A percentile compares a stretch with the other conserved stretches of the same genome.
Evolutionary conservation across 1,140 invertebrate genomes (phyloP).

Genomic region (Chrysopa pallens): DNA sequence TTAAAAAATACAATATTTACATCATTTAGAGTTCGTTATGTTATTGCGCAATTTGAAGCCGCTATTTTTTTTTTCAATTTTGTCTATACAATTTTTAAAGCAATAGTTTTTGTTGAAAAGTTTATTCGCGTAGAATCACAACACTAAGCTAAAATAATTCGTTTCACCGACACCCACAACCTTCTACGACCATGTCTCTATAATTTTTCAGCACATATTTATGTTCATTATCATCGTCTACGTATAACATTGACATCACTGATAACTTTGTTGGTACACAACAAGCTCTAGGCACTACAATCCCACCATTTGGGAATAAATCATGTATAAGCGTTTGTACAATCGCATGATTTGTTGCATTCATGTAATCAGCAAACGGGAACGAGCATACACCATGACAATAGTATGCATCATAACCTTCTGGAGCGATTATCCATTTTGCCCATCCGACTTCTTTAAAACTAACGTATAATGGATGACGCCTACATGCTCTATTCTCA

Average conservation of each 20-base stretch:
- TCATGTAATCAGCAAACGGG: constrained; percentile 79
- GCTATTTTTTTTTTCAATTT: too few relatives aligned
- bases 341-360: constrained; percentile 91
- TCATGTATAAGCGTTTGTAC: constrained; percentile 85
- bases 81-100: too few relatives aligned
- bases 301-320: constrained; percentile 61
- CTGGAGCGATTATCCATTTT: constrained; percentile 80
- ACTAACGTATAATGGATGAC: constrained; percentile 85
- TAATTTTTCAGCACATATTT: constrained; percentile 87
- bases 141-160: too few relatives aligned
- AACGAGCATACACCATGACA: constrained; percentile 89
- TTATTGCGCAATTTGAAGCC: too few relatives aligned
- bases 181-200: constrained; percentile 91
- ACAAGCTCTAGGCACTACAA: constrained; percentile 70
- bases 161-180: constrained; percentile 65
- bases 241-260: constrained; percentile 77
- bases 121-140: too few relatives aligned
- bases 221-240: constrained; percentile 79
- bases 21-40: too few relatives aligned
- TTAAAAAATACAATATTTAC: too few relatives aligned
- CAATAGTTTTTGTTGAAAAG: too few relatives aligned
- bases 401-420: constrained; percentile 86
- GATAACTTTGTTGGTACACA: constrained; percentile 84
- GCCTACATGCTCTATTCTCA: constrained; percentile 41
- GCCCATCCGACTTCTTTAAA: constrained; percentile 90